Conservation (phyloP, 2,113 vertebrate genomes). For the Lamprologus callipterus region DNA sequence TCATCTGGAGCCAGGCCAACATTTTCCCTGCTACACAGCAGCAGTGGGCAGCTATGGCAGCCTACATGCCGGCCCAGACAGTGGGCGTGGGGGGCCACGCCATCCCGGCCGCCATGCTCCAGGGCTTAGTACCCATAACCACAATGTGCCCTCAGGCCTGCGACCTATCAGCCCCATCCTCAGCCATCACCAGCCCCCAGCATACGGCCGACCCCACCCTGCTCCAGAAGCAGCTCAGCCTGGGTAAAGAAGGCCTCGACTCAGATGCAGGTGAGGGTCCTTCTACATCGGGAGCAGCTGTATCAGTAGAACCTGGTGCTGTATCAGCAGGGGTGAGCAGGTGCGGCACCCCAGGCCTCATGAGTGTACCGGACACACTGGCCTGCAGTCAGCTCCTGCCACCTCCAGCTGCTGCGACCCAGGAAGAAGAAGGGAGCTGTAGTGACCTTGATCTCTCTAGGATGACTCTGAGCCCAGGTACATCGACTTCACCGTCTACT, state of each 20-base stretch:
- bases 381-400: slow-evolving; percentile 86
- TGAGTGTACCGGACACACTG: slow-evolving; percentile 77
- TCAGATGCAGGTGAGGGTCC: slow-evolving; percentile 58
- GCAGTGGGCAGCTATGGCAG: slow-evolving; percentile 91
- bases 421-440: slow-evolving; percentile 87
- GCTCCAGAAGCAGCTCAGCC: slow-evolving; percentile 57
- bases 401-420: slow-evolving; percentile 71
- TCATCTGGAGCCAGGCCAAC: slow-evolving; percentile 93
- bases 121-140: slow-evolving; percentile 86
- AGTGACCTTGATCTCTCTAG: slow-evolving; percentile 95
- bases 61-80: slow-evolving; percentile 95
- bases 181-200: slow-evolving; percentile 81
- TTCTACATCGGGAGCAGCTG: slow-evolving; percentile 42
- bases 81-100: slow-evolving; percentile 78
- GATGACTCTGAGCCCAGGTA: slow-evolving; percentile 93
- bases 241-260: slow-evolving; percentile 47
- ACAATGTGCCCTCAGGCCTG: slow-evolving; percentile 78
- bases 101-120: slow-evolving; percentile 93
- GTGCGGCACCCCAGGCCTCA: slow-evolving; percentile 53
- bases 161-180: slow-evolving; percentile 82
- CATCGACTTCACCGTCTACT: slow-evolving; percentile 87
- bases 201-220: slow-evolving; percentile 73
- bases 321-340: slow-evolving; percentile 44
- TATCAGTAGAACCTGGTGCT: not conserved
- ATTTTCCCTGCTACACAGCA: slow-evolving; percentile 92